phyloP scores from a whole-genome alignment of 2,888 invertebrate species.

The Tetragnatha montana region DNA sequence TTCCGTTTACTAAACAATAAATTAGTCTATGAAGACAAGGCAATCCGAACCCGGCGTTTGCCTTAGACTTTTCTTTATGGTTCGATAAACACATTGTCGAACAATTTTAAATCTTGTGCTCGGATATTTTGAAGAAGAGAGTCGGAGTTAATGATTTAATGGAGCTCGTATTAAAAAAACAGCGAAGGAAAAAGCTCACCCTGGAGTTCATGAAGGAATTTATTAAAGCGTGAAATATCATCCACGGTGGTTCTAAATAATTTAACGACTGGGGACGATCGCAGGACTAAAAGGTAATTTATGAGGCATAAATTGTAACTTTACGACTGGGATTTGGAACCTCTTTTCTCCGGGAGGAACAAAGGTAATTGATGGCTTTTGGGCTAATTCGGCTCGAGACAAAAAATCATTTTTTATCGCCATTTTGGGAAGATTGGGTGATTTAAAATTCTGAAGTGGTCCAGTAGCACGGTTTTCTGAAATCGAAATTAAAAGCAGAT shows the following conservation, averaged over 20 bases:
- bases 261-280: conserved; percentile 24
- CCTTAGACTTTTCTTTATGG: not conserved
- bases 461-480: not conserved
- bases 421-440: not conserved
- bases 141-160: conserved; percentile 39
- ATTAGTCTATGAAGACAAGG: not conserved
- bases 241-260: conserved; percentile 45
- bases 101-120: not conserved
- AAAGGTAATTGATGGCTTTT: not conserved
- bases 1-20: conserved; percentile 6
- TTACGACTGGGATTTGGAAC: conserved; percentile 12
- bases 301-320: conserved; percentile 31
- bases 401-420: not conserved
- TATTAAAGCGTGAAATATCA: conserved; percentile 62
- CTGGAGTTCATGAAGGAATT: conserved; percentile 26
- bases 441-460: not conserved
- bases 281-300: conserved; percentile 40
- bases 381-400: not conserved
- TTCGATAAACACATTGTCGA: conserved; percentile 13
- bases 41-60: not conserved
- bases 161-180: conserved; percentile 6
- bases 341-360: not conserved
- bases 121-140: conserved; percentile 9
- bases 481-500: not conserved
- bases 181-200: conserved; percentile 11